Percentiles rank a stretch among this genome's conserved stretches.
These are phyloP conservation scores for Lepus timidus DNA, from an alignment of 2,113 vertebrate species.

Conservation along the genomic window DNA sequence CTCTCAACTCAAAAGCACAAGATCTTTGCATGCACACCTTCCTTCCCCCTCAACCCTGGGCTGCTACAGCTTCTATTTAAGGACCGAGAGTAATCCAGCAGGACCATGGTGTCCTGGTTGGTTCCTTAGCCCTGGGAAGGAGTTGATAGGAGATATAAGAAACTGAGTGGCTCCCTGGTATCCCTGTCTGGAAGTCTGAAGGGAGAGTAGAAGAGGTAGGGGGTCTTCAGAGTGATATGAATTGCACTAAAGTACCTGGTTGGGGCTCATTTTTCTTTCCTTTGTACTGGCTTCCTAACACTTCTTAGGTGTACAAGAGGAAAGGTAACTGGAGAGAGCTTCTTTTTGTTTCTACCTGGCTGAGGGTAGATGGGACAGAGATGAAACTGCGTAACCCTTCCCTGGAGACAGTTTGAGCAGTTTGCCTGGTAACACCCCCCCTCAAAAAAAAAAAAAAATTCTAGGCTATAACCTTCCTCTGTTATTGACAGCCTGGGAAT, in stretches of 20 bases:
- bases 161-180: constrained; percentile 31
- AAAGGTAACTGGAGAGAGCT: constrained; percentile 35
- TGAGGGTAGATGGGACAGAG: constrained; percentile 41
- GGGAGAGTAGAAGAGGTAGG: constrained; percentile 41
- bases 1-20: constrained; percentile 79
- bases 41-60: constrained; percentile 66
- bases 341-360: constrained; percentile 20
- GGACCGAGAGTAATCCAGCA: constrained; percentile 62
- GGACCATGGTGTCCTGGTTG: constrained; percentile 57
- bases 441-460: neutral
- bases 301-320: constrained; percentile 40
- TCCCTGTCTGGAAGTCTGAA: constrained; percentile 53
- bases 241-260: constrained; percentile 73
- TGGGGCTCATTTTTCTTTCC: constrained; percentile 50
- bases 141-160: constrained; percentile 66
- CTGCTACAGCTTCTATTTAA: constrained; percentile 76
- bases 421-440: neutral
- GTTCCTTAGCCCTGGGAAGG: constrained; percentile 71
- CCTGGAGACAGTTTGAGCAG: constrained; percentile 48
- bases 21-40: constrained; percentile 79
- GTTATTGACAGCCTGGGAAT: constrained; percentile 39
- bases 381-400: neutral
- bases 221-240: constrained; percentile 60
- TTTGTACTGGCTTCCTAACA: constrained; percentile 57
- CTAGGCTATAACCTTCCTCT: constrained; percentile 29